Base-by-base conservation (phyloP, 2,113 vertebrate species). In the Calcarius ornatus region DNA sequence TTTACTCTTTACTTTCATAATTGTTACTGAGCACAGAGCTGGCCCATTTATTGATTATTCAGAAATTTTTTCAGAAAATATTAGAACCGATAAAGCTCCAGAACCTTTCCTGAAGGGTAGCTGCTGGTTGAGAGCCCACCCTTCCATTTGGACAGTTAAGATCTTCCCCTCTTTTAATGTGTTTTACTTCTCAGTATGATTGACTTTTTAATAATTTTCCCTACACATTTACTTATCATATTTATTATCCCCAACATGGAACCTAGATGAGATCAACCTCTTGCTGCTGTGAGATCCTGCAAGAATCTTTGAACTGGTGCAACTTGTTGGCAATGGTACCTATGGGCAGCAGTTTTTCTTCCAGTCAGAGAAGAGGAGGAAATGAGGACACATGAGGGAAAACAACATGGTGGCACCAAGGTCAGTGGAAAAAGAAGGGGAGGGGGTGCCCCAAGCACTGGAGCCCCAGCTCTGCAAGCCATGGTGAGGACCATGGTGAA, bases 381-480 rank as follows among this genome's bases (percentile, higher is more conserved):
- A 28, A n/a, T 42, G 47, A 53, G 37, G 18, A 23, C 11, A 23
- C 22, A 5, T 23, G 24, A 53, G 24, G 19, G 60, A 53, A 63
- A 42, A 28, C 15, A 18, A 33, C 37, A 22, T 10, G 37, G 8
- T 2, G 8, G 6, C 23, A 63, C 37, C 37, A 78, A 22, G 14
- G 11, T n/a, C 11, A 22, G 14, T n/a, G 37, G 47, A 21, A n/a
- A n/a, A 51, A 78, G 18, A 40, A 77, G 22, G 18, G 8, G 6
- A 63, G 30, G 37, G 51, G 18, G 8, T 51, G 18, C 23, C 42
- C 23, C 47, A 63, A 9, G 23, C 2, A 2, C 28, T 1, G 0
- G 59, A 78, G 18, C n/a, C n/a, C n/a, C n/a, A n/a, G n/a, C 37
- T 40, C 59, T 51, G 35, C 35, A 40, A 17, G 30, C 30, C 30